Conservation (phyloP, 1,140 invertebrate species). For the Drosophila bocki region DNA sequence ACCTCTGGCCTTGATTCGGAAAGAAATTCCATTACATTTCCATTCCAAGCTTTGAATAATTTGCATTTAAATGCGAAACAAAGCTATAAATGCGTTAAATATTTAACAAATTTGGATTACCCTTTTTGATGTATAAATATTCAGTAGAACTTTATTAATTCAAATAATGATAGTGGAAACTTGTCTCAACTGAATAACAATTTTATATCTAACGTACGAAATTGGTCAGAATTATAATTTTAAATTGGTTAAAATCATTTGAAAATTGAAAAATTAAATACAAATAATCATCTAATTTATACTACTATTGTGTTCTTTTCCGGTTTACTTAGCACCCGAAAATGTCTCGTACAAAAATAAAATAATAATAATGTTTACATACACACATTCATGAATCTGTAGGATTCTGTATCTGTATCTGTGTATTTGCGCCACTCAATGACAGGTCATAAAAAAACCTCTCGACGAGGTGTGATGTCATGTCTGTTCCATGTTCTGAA, state of each 20-base stretch:
- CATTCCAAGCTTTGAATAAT: neutral
- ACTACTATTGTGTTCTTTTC: neutral
- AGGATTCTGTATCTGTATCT: slow-evolving; percentile 2
- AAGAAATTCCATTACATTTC: slow-evolving; percentile 17
- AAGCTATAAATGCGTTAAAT: neutral
- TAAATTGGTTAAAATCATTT: neutral
- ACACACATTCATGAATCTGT: slow-evolving; percentile 19
- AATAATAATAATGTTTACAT: slow-evolving; percentile 10
- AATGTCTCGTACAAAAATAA: neutral
- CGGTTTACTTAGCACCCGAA: slow-evolving; percentile 10
- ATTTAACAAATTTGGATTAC: neutral
- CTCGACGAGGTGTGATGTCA: slow-evolving; percentile 46
- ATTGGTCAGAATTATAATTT: neutral
- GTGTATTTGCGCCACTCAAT: slow-evolving; percentile 17
- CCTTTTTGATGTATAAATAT: neutral
- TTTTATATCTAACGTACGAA: neutral
- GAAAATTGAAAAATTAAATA: slow-evolving; percentile 1
- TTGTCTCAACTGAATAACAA: too few relatives aligned
- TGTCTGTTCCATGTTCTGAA: slow-evolving; percentile 31
- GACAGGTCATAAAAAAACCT: slow-evolving; percentile 43
- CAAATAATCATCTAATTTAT: neutral
- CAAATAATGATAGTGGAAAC: too few relatives aligned
- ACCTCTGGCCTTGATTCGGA: slow-evolving; percentile 41
- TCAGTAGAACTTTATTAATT: neutral
- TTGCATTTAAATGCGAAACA: slow-evolving; percentile 12